These are phyloP conservation scores for Chiroxiphia lanceolata DNA, from an alignment of 2,797 vertebrate genomes.

Conservation along the genomic window DNA sequence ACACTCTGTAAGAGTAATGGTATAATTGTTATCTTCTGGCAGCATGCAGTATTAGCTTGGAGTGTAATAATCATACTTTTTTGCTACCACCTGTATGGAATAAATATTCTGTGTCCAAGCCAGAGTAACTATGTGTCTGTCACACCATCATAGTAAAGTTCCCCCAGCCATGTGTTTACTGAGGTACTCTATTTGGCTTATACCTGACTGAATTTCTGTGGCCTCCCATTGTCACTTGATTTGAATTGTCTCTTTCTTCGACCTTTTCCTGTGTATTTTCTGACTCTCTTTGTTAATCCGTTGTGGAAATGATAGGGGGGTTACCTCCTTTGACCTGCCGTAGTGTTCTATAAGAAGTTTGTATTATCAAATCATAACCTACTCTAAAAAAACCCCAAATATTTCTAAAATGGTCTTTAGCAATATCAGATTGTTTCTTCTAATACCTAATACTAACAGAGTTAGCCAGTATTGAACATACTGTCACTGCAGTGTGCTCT, in stretches of 20 bases:
- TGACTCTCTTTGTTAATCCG: background rate
- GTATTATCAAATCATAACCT: background rate
- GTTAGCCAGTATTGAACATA: background rate
- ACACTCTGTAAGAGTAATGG: background rate
- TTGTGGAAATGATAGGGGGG: background rate
- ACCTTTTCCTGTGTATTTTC: background rate
- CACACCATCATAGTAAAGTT: background rate
- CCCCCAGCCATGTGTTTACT: background rate
- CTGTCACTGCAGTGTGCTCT: background rate
- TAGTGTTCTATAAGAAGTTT: background rate
- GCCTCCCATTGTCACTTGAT: background rate
- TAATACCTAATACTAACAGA: background rate
- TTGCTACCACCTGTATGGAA: background rate
- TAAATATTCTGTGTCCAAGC: background rate
- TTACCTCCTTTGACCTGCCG: background rate
- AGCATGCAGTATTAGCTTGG: background rate
- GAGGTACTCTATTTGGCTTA: background rate
- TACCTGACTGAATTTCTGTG: background rate
- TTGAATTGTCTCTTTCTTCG: background rate
- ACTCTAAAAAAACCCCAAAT: background rate
- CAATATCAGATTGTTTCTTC: background rate
- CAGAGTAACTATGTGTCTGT: background rate
- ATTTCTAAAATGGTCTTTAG: background rate
- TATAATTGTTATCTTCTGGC: background rate
- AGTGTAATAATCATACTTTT: background rate